Conservation (phyloP, 2,113 vertebrate genomes). For the Jacana jacana region DNA sequence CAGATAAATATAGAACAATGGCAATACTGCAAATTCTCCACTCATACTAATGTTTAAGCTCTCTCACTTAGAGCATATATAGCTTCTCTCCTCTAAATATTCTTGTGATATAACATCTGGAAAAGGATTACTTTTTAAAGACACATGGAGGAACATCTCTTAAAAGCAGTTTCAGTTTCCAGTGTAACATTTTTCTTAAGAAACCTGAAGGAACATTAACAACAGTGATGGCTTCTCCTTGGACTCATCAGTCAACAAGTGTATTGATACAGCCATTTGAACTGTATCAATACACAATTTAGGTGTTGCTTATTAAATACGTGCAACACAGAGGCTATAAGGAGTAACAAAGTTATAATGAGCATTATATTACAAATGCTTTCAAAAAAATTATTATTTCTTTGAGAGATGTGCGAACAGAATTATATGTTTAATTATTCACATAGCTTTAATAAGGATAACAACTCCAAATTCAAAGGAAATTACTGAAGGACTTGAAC, state of each 20-base stretch:
- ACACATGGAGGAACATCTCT: not conserved
- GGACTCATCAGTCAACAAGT: not conserved
- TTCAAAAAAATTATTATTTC: not conserved
- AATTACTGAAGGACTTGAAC: not conserved
- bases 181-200: not conserved
- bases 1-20: not conserved
- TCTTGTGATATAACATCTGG: not conserved
- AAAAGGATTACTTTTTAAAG: not conserved
- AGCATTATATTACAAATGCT: not conserved
- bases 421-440: slow-evolving; percentile 14
- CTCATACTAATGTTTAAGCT: not conserved
- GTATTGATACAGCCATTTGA: not conserved
- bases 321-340: not conserved
- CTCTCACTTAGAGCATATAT: not conserved
- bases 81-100: not conserved
- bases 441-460: not conserved
- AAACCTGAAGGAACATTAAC: not conserved
- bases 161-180: not conserved
- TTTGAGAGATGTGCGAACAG: not conserved
- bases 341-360: not conserved
- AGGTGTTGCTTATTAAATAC: not conserved
- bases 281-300: not conserved
- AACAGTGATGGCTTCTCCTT: not conserved
- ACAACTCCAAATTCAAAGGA: not conserved
- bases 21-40: not conserved